Percentiles rank a stretch among this genome's conserved stretches.
These are phyloP conservation scores for Hydrotaea cyrtoneurina DNA, from an alignment of 2,888 invertebrate species.

Conservation along the genomic window DNA sequence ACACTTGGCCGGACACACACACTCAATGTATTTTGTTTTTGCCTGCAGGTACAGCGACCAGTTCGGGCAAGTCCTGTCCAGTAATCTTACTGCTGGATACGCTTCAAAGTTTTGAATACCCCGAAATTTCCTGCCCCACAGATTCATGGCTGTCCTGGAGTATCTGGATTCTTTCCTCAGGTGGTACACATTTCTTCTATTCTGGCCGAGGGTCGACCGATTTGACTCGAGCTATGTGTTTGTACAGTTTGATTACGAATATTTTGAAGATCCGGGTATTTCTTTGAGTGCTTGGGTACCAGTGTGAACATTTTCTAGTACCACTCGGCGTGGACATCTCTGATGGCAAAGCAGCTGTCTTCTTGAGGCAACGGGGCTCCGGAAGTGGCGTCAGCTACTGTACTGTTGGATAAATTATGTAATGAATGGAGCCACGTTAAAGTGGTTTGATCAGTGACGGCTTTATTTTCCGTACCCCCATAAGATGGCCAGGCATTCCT, in stretches of 20 bases:
- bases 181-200: constrained; percentile 52
- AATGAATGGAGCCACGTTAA: constrained; percentile 59
- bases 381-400: constrained; percentile 42
- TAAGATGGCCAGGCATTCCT: constrained; percentile 47
- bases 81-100: constrained; percentile 52
- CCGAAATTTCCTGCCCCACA: constrained; percentile 58
- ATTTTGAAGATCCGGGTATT: constrained; percentile 45
- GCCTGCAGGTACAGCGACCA: no score
- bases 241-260: constrained; percentile 26
- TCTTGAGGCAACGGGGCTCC: constrained; percentile 46
- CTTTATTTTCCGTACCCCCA: constrained; percentile 47
- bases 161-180: background rate
- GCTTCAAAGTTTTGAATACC: constrained; percentile 44
- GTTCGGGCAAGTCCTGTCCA: constrained; percentile 57
- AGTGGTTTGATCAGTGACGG: constrained; percentile 62
- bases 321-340: constrained; percentile 19
- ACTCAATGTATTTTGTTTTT: no score
- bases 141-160: constrained; percentile 41
- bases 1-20: no score
- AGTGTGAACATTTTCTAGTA: background rate
- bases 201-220: background rate
- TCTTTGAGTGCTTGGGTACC: background rate
- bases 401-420: constrained; percentile 51
- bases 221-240: constrained; percentile 3
- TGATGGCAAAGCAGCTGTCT: background rate